Base-by-base conservation (phyloP, 92 coral and sea anemone genomes). In the Actinernus sp. region DNA sequence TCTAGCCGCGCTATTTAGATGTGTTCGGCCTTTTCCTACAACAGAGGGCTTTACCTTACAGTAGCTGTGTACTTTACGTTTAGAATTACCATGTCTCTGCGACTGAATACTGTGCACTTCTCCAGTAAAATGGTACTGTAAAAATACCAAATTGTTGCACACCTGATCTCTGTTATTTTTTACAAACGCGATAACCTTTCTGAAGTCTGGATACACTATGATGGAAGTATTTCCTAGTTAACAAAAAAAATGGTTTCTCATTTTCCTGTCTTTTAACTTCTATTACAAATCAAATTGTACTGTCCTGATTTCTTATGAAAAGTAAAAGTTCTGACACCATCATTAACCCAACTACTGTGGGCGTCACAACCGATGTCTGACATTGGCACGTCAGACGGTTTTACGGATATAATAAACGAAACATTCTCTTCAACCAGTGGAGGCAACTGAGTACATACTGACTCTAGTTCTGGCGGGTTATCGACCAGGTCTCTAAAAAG, bases 331-430 rank as follows among this genome's bases (percentile, higher is more conserved):
- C 81, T 31, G 14, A 74, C 81, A 2, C 81, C 74, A 41, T 74
- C 54, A 41, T 27, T 31, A 13, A 74, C 53, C 81, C 81, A 74
- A 16, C 43, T 52, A 32, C 73, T 19, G 36, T 74, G 81, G 13
- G 73, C 81, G 41, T 74, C 81, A 28, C 64, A 74, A 4, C 21
- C 20, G 32, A 74, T 74, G 44, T 74, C 81, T 16, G 73, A 61
- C 26, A 74, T n/a, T 12, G 81, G 63, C 1, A 74, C 74, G 39
- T 74, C 73, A 7, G 63, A 30, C 16, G 56, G 73, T 23, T 62
- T 49, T 0, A 49, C 60, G 18, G 73, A 61, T 17, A 73, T 40
- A 26, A 62, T 34, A 52, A 74, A 74, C 4, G 61, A 31, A 28
- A 74, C 16, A 31, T 74, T 74, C 44, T 62, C 50, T 40, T 74